Evolutionary conservation across 1,140 invertebrate genomes (phyloP), one percentile per base, ranked within the genome.

Genomic region (Leptinotarsa texana): DNA sequence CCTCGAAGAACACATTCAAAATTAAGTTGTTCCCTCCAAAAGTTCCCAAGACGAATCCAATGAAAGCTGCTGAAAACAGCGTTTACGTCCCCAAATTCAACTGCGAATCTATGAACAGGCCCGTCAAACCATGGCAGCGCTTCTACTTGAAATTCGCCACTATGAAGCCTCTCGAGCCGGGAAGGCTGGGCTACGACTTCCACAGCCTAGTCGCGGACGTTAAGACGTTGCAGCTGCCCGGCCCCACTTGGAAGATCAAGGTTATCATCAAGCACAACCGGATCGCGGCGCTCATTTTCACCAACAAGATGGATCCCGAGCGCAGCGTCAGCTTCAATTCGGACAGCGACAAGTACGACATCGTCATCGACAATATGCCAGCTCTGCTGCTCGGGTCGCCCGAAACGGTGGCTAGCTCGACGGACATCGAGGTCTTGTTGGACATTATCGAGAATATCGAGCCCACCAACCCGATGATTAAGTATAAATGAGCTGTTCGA

Each of bases 171-270:
- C 73, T 74, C n/a, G 18, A 73, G n/a, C 76, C 77, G 33, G 78
- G 78, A 0, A 77, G 66, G 22, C 51, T 79, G 49, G 74, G 77
- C 22, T 79, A 77, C 69, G n/a, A 74, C 4, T 79, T 79, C 68
- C 72, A 77, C 27, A 72, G 73, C 13, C 51, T 79, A 15, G 76
- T 79, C 11, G 77, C 75, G 63, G 78, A 79, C 66, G 77, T 79
- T 68, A 79, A 79, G 51, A 77, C 75, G 21, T 77, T 79, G 76
- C 77, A 79, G 57, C 48, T 79, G 51, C 78, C 78, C n/a, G 74
- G 76, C 6, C 74, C 78, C 3, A 73, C 72, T 48, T 79, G 78
- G 78, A 79, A 77, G 67, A 79, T 79, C n/a, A 79, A 79, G 66
- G 76, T 79, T 13, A 76, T 79, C 15, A 76, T 79, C 17, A 75